Percentiles rank a stretch among this genome's conserved stretches.
Conservation (phyloP, 1,140 invertebrate genomes). For the Chrysopa pallens region DNA sequence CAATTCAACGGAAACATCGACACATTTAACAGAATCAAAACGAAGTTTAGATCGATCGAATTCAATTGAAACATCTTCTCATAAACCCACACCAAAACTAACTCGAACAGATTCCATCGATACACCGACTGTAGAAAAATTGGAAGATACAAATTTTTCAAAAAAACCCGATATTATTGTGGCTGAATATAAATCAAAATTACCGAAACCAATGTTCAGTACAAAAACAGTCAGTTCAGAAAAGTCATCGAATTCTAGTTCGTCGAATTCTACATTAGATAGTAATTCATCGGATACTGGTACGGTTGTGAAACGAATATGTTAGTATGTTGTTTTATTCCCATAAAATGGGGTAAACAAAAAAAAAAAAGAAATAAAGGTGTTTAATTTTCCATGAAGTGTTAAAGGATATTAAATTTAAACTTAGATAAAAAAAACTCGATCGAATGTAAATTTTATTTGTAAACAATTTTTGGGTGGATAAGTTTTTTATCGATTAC, state of each 20-base stretch:
- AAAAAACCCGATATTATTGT: neutral
- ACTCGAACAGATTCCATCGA: neutral
- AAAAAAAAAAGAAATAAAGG: too few species aligned
- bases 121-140: constrained; percentile 5
- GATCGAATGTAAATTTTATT: too few species aligned
- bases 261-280: constrained; percentile 12
- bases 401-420: too few species aligned
- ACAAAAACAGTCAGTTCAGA: neutral
- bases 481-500: too few species aligned
- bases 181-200: neutral
- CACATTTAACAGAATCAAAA: neutral
- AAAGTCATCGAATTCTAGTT: constrained; percentile 14
- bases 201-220: constrained; percentile 6
- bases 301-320: constrained; percentile 15
- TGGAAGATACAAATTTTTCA: constrained; percentile 1
- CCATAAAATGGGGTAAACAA: too few species aligned
- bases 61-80: neutral
- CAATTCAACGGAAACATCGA: neutral
- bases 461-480: too few species aligned
- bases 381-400: too few species aligned
- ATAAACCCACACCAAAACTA: neutral
- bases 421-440: too few species aligned
- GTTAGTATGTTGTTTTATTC: too few species aligned
- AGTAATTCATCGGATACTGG: constrained; percentile 15
- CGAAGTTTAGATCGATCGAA: neutral